phyloP scores from a whole-genome alignment of 2,797 vertebrate genomes.

The Eurystomus glaucurus region DNA sequence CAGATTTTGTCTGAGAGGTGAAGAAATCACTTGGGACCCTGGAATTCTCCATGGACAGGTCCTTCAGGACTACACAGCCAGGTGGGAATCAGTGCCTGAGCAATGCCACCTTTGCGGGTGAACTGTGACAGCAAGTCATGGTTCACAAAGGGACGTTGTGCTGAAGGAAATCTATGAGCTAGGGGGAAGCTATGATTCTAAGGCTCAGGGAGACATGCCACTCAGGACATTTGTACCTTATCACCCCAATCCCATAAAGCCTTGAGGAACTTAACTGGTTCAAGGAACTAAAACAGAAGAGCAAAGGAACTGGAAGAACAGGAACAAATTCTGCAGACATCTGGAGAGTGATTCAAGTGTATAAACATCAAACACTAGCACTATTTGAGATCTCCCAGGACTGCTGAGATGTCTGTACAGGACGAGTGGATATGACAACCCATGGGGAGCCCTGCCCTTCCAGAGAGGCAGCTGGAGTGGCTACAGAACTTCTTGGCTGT shows the following conservation, averaged over 20 bases:
- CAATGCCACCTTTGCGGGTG: fast-evolving
- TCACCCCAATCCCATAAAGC: neutral
- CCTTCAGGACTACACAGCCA: neutral
- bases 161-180: neutral
- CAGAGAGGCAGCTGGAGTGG: neutral
- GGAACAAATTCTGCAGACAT: neutral
- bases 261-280: neutral
- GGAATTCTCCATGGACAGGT: neutral
- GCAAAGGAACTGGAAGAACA: neutral
- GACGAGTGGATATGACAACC: neutral
- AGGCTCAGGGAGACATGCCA: neutral
- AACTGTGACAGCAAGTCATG: fast-evolving
- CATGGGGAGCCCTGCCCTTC: neutral
- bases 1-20: neutral
- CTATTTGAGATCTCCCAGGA: neutral
- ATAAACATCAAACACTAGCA: neutral
- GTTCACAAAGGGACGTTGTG: neutral
- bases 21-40: neutral
- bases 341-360: neutral
- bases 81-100: neutral
- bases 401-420: neutral
- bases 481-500: neutral
- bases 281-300: neutral
- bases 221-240: neutral
- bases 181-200: neutral